Base-by-base conservation (phyloP, 2,113 vertebrate genomes). In the Ardeotis arabs region DNA sequence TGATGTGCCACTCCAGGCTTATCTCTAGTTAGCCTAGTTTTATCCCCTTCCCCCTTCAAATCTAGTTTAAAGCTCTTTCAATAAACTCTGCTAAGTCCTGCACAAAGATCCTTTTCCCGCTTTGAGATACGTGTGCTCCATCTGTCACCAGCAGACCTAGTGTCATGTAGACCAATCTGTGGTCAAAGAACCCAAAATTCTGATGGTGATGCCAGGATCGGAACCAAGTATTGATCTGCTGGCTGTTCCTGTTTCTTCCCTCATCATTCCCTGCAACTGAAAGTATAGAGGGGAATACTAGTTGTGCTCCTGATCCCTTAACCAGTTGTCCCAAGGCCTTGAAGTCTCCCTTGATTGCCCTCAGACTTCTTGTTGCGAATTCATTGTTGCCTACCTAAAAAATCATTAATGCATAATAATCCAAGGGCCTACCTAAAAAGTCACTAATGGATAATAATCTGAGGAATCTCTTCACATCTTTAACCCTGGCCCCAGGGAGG, bases 1-100 rank as follows among this genome's bases (percentile, higher is more conserved):
- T 0, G 0, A 17, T 0, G 1, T 85, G 23, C 23, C 2, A 3
- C 17, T 6, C 14, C n/a, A 82, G 18, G 21, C 15, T 69, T 60
- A 14, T 31, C 19, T 29, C n/a, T 55, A 23, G 6, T 12, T 13
- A 79, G 9, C 23, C 37, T 82, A 17, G 23, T 33, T 94, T 80
- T 69, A 45, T 47, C 9, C n/a, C 8, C 19, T 70, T 73, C 33
- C 21, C 20, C 7, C 41, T 63, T 25, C 44, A 58, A 44, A 85
- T 37, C 14, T 8, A 19, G 29, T n/a, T 72, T 67, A 72, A 63
- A 82, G 25, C 9, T 73, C 53, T 49, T 39, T 44, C 55, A 63
- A 1, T 31, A 23, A 68, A 9, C 17, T 10, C 29, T 67, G 6
- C 10, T 52, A 68, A 82, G 8, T 11, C 9, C 12, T 77, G 18